A percentile compares a stretch with the other conserved stretches of the same genome.
Evolutionary conservation across 2,113 vertebrate species (phyloP).

Genomic region (Chelonoidis abingdonii): DNA sequence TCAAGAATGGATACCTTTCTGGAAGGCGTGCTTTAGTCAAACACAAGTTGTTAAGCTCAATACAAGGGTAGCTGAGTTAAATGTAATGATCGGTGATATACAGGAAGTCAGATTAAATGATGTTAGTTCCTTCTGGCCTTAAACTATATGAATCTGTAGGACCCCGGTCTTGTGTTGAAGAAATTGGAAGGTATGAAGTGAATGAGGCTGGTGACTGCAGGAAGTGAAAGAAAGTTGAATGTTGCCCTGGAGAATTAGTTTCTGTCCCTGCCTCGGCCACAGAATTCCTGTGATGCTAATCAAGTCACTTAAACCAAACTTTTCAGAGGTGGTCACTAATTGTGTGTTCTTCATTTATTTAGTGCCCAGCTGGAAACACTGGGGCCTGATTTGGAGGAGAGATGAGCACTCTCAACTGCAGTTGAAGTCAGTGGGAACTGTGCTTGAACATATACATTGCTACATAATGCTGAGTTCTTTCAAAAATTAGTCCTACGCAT

Average conservation of each 20-base stretch:
- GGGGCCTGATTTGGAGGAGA: not conserved
- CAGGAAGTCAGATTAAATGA: not conserved
- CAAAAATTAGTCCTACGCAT: not conserved
- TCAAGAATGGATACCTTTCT: not conserved
- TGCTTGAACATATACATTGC: not conserved
- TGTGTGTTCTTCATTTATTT: not conserved
- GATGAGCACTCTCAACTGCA: slow-evolving; percentile 7
- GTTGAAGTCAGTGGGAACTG: not conserved
- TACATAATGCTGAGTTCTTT: not conserved
- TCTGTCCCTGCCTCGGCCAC: not conserved
- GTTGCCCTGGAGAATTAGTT: not conserved
- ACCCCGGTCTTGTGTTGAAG: not conserved
- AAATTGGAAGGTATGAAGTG: not conserved
- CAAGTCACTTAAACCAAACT: not conserved
- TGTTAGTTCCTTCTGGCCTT: not conserved
- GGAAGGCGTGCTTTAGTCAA: not conserved
- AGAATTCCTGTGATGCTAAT: not conserved
- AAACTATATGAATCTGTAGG: not conserved
- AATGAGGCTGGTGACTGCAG: not conserved
- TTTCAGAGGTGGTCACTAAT: not conserved
- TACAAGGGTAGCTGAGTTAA: not conserved
- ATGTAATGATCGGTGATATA: not conserved
- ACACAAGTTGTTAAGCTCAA: fast-evolving
- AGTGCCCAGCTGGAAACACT: not conserved
- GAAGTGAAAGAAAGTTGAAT: not conserved